Percentiles rank a stretch among this genome's conserved stretches.
phyloP scores from a whole-genome alignment of 2,888 invertebrate genomes.

The Prosapia bicincta region DNA sequence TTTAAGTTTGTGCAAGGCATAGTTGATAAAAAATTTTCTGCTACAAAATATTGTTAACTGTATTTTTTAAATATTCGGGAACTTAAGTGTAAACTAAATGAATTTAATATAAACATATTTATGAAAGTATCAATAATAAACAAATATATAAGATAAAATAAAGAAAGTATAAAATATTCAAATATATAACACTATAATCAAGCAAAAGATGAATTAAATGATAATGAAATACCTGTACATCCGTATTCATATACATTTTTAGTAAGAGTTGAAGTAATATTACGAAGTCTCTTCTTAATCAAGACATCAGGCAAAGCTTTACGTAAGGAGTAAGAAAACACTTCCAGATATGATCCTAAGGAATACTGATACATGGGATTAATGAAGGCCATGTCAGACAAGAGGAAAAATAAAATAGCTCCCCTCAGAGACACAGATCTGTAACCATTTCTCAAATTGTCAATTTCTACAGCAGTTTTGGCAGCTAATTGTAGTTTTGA shows the following conservation, averaged over 20 bases:
- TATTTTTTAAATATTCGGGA: no score
- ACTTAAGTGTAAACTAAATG: no score
- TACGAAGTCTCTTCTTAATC: conserved; percentile 66
- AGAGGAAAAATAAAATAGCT: conserved; percentile 85
- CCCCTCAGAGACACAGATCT: conserved; percentile 81
- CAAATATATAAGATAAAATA: no score
- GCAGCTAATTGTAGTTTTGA: conserved; percentile 74
- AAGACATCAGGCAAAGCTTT: conserved; percentile 80
- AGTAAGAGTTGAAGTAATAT: conserved; percentile 81
- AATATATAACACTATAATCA: no score
- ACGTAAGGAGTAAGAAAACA: conserved; percentile 75
- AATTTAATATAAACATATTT: no score
- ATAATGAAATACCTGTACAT: conserved; percentile 79
- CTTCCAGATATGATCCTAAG: conserved; percentile 76
- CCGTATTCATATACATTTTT: conserved; percentile 89
- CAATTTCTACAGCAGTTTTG: conserved; percentile 75
- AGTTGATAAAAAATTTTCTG: no score
- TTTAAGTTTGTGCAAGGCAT: no score
- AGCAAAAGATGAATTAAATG: no score
- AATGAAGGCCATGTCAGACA: conserved; percentile 85
- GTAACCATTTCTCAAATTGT: conserved; percentile 79
- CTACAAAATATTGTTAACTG: no score
- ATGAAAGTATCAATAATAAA: no score
- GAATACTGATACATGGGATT: conserved; percentile 94
- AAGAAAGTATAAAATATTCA: no score